Conservation (phyloP, 1,140 invertebrate species). For the Aleiodes sp. region DNA sequence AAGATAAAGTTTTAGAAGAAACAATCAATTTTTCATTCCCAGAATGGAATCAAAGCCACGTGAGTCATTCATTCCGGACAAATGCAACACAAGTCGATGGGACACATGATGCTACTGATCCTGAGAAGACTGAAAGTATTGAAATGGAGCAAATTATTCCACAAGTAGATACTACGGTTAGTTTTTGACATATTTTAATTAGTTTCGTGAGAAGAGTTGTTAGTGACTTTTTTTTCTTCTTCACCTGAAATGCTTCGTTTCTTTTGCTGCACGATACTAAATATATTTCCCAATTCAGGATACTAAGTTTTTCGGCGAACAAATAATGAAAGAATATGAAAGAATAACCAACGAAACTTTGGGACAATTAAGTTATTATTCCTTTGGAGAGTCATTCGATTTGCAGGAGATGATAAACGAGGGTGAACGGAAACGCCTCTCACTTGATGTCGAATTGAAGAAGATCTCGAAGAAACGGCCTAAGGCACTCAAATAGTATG, state of each 20-base stretch:
- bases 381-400: conserved; percentile 42
- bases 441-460: conserved; percentile 39
- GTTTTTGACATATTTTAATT: too few relatives aligned
- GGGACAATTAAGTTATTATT: conserved; percentile 34
- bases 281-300: background rate
- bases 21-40: conserved; percentile 46
- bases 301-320: conserved; percentile 39
- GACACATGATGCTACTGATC: background rate
- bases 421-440: conserved; percentile 34
- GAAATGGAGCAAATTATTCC: too few relatives aligned
- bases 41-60: conserved; percentile 30
- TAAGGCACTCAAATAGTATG: background rate
- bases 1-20: conserved; percentile 50
- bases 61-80: background rate
- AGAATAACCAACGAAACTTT: conserved; percentile 42
- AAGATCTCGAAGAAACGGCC: background rate
- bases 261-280: too few relatives aligned
- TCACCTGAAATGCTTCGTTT: background rate
- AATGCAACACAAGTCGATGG: too few relatives aligned
- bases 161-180: too few relatives aligned
- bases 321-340: conserved; percentile 49
- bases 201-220: too few relatives aligned
- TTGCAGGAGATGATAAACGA: conserved; percentile 42
- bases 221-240: too few relatives aligned
- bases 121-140: background rate